Conservation (phyloP, 2,113 vertebrate species). For the Boulengeromyrus knoepffleri region DNA sequence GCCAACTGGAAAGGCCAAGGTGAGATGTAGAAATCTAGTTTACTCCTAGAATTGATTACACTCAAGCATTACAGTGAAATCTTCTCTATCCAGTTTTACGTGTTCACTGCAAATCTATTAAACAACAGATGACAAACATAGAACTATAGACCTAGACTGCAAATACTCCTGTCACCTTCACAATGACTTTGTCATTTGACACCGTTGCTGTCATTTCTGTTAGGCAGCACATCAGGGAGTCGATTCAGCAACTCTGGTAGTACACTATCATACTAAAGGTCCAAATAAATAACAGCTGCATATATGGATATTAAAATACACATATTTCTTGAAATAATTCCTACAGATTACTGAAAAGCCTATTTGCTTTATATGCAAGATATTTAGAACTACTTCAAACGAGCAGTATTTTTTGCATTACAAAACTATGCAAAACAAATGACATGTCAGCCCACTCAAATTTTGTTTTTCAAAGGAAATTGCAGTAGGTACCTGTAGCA, state of each 20-base stretch:
- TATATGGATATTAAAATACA: background rate
- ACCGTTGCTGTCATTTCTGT: background rate
- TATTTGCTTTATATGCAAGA: background rate
- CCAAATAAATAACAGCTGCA: background rate
- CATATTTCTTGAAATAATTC: background rate
- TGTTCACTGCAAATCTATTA: background rate
- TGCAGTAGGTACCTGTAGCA: background rate
- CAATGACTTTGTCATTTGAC: background rate
- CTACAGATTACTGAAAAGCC: background rate
- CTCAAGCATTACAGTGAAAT: background rate
- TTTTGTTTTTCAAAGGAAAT: background rate
- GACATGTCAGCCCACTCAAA: background rate
- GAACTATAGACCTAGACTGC: background rate
- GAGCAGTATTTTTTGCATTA: background rate
- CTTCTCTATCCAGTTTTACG: background rate
- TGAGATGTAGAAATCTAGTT: conserved; percentile 40
- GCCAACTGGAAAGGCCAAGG: conserved; percentile 97
- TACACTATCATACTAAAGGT: background rate
- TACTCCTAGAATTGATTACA: background rate
- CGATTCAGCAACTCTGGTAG: background rate
- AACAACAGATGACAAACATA: background rate
- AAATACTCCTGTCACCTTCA: background rate
- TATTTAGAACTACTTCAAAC: background rate
- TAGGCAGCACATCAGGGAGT: background rate
- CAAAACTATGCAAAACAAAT: background rate